A percentile compares a stretch with the other conserved stretches of the same genome.
phyloP scores from a whole-genome alignment of 2,888 invertebrate genomes.

The Caenorhabditis parvicauda region DNA sequence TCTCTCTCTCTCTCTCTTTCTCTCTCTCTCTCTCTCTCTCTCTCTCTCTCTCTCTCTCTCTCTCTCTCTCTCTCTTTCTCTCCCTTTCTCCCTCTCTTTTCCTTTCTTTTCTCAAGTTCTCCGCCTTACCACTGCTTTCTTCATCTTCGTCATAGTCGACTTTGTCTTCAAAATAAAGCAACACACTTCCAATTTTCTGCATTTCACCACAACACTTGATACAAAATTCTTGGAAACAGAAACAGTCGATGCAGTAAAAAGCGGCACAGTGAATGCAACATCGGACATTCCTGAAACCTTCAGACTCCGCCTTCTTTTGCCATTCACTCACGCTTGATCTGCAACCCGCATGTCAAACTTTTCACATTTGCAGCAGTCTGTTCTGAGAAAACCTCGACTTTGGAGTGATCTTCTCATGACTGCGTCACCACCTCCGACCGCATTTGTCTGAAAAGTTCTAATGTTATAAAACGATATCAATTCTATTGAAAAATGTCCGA shows the following conservation, averaged over 20 bases:
- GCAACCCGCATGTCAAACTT: slow-evolving; percentile 39
- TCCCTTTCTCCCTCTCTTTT: slow-evolving; percentile 4
- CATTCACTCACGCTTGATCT: slow-evolving; percentile 31
- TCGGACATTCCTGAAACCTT: slow-evolving; percentile 38
- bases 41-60: not conserved
- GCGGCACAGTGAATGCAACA: slow-evolving; percentile 43
- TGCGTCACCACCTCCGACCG: slow-evolving; percentile 27
- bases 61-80: not conserved
- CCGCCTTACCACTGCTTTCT: slow-evolving; percentile 2
- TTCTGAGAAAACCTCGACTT: slow-evolving; percentile 26
- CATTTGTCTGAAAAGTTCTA: slow-evolving; percentile 9
- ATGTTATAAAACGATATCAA: not conserved
- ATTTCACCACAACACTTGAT: slow-evolving; percentile 30
- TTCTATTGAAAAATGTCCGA: too few species aligned
- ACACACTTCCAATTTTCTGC: slow-evolving; percentile 26
- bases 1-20: too few species aligned
- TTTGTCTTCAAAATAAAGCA: slow-evolving; percentile 27
- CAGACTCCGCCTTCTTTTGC: not conserved
- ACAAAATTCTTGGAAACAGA: slow-evolving; percentile 23
- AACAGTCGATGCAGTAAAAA: slow-evolving; percentile 52
- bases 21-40: not conserved
- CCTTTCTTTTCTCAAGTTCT: not conserved
- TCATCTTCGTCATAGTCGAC: slow-evolving; percentile 9
- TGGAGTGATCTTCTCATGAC: slow-evolving; percentile 28
- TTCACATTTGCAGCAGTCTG: slow-evolving; percentile 38